Evolutionary conservation across 1,140 invertebrate species (phyloP).

Genomic region (Trichomalopsis sarcophagae): DNA sequence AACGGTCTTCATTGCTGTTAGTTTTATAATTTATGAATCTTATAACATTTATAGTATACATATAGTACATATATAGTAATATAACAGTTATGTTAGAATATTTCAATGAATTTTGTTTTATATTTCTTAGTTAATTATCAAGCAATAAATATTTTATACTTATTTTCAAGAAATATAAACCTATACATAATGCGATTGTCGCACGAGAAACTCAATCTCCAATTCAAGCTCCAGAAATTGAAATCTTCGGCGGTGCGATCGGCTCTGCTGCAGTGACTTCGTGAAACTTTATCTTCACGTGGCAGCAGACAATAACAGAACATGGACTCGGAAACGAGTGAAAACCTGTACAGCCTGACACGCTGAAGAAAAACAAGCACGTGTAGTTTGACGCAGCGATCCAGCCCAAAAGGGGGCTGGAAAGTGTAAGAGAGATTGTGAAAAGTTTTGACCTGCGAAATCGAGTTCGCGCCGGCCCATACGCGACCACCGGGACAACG

Average conservation of each 20-base stretch:
- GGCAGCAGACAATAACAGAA: not conserved
- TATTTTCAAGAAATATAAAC: too few relatives aligned
- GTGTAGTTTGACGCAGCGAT: too few relatives aligned
- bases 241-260: too few relatives aligned
- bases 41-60: too few relatives aligned
- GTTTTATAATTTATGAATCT: too few relatives aligned
- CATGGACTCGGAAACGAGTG: conserved; percentile 33
- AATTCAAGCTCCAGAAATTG: too few relatives aligned
- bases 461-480: conserved; percentile 23
- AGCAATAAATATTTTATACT: too few relatives aligned
- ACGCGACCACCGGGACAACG: conserved; percentile 22
- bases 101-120: too few relatives aligned
- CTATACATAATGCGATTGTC: not conserved
- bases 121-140: too few relatives aligned
- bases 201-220: not conserved
- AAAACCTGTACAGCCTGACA: not conserved
- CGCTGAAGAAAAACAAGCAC: not conserved
- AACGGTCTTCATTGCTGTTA: too few relatives aligned
- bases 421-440: conserved; percentile 21
- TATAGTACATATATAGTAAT: too few relatives aligned
- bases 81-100: too few relatives aligned
- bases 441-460: conserved; percentile 52
- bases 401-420: not conserved
- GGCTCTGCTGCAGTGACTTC: not conserved
- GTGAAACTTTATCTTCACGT: not conserved